Evolutionary conservation across 1,140 invertebrate genomes (phyloP), one percentile per base, ranked within the genome.

Genomic region (Drepana arcuata): DNA sequence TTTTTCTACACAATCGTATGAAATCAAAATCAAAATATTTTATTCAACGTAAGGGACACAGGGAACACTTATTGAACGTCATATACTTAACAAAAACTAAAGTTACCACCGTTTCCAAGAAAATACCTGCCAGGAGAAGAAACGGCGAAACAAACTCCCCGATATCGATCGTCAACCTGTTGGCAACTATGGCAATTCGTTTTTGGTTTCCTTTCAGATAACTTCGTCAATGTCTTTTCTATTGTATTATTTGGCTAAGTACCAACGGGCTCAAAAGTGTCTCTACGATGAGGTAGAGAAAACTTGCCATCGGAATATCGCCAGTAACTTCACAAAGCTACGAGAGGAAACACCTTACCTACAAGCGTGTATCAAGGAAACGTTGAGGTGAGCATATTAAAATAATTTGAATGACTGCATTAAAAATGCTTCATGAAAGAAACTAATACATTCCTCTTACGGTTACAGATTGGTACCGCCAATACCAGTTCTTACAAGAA

Each of bases 401-500:
- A n/a, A n/a, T n/a, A 4, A 26, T 26, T 7, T 26, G 24, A 3
- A 10, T 6, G n/a, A 26, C 2, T 10, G 24, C 4, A 6, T 3
- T 26, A 26, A 10, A 4, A 10, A 10, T 6, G 10, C 4, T 21
- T 21, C 9, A 21, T 21, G 18, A 21, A 5, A 21, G 4, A 9
- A 21, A 3, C n/a, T 15, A n/a, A n/a, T n/a, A 32, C 1, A 32
- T 7, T 21, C 14, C 9, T 4, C 13, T 34, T 30, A 15, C n/a
- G 34, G 10, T 72, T 75, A 16, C 60, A 87, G 87, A 58, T 69
- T 90, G 28, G 82, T 83, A 14, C 88, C 88, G 15, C 85, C 88
- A 2, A 88, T 90, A 47, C 88, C 88, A 5, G 78, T 89, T 26
- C 63, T 89, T 4, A 86, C 85, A 7, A 80, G 93, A 53, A 77